Conservation (phyloP, 2,888 invertebrate genomes). For the Standfussiana lucernea region DNA sequence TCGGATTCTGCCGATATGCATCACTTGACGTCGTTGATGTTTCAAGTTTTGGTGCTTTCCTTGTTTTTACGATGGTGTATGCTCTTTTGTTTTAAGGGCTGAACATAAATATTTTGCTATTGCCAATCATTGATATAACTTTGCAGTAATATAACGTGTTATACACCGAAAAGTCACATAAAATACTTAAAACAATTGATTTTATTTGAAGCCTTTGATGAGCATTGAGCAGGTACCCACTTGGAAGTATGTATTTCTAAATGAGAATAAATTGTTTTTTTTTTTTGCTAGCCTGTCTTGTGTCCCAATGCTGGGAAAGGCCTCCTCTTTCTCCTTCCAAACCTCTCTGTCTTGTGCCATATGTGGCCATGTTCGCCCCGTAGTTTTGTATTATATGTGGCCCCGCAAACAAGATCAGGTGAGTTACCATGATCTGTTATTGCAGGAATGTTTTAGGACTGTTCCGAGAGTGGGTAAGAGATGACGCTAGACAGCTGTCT, state of each 20-base stretch:
- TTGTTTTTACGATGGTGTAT: conserved; percentile 24
- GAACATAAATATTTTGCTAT: background rate
- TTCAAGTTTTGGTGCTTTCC: conserved; percentile 37
- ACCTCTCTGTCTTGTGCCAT: too few species aligned
- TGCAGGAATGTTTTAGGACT: too few species aligned
- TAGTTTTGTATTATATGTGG: too few species aligned
- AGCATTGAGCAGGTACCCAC: background rate
- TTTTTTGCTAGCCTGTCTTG: too few species aligned
- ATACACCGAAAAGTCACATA: background rate
- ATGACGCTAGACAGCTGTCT: too few species aligned
- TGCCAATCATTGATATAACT: background rate
- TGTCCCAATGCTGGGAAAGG: too few species aligned
- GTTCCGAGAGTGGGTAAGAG: too few species aligned
- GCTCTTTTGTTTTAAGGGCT: conserved; percentile 11
- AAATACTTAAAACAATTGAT: background rate
- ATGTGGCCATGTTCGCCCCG: too few species aligned
- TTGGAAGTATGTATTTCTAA: background rate
- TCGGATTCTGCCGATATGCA: conserved; percentile 38
- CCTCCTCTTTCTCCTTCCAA: too few species aligned
- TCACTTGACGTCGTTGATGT: conserved; percentile 41
- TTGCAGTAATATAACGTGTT: background rate
- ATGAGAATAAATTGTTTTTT: background rate
- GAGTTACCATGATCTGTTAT: too few species aligned
- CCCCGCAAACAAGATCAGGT: too few species aligned
- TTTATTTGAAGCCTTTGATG: background rate